Percentiles rank a stretch among this genome's conserved stretches.
Evolutionary conservation across 2,797 vertebrate species (phyloP).

Genomic region (Parauchenoglanis ngamensis): DNA sequence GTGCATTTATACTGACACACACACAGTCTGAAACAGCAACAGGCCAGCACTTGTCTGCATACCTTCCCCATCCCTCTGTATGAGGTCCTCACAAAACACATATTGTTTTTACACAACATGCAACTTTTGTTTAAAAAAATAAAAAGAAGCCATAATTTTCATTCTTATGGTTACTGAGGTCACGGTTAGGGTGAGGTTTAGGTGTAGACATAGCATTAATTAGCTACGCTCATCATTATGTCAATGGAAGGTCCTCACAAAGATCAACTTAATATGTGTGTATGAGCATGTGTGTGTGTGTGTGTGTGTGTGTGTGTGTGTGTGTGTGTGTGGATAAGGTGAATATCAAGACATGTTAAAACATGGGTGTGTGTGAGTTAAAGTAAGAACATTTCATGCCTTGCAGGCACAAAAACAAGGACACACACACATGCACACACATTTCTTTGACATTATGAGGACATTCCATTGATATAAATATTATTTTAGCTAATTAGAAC

Average conservation of each 20-base stretch:
- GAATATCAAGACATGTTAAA: neutral
- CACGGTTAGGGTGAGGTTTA: neutral
- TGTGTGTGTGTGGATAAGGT: conserved; percentile 14
- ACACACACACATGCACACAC: neutral
- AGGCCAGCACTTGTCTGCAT: conserved; percentile 9
- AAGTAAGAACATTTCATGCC: neutral
- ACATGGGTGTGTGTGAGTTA: neutral
- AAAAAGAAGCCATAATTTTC: neutral
- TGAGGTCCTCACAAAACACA: neutral
- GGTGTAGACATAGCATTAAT: neutral
- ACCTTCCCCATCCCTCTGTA: neutral
- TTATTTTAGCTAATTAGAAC: neutral
- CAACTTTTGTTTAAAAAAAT: neutral
- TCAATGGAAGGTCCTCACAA: neutral
- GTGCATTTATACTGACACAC: neutral
- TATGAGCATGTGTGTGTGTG: neutral
- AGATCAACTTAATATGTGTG: neutral
- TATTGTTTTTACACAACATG: neutral
- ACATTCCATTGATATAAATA: neutral
- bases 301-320: neutral
- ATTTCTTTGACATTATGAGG: neutral
- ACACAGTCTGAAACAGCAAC: neutral
- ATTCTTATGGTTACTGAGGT: neutral
- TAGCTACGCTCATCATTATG: neutral
- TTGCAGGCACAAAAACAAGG: conserved; percentile 4